Base-by-base conservation (phyloP, 2,797 vertebrate species). In the Alosa sapidissima region DNA sequence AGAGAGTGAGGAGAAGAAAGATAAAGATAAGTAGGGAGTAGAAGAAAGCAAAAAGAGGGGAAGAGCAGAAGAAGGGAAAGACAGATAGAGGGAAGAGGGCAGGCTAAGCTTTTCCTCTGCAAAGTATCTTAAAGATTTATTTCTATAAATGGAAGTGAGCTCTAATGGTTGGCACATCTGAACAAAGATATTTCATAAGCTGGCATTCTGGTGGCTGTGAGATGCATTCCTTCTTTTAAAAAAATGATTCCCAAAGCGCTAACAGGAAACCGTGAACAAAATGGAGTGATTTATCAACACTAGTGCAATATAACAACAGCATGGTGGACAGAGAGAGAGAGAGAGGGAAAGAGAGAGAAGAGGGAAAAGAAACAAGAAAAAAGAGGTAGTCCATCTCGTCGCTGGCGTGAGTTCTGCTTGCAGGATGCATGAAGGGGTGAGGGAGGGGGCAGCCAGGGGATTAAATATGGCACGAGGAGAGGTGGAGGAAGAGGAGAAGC, bases 101-200 rank as follows among this genome's bases (percentile, higher is more conserved):
- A 81, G 36, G 65, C 84, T 86, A 49, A 88, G 81, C 84, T 88
- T 48, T 81, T 54, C 84, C 81, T 81, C 83, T 86, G 19, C 54
- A 85, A 83, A 86, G 85, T 82, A 84, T 81, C 87, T 81, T 68
- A 86, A 84, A 84, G 81, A 86, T 84, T 86, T 86, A 84, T 88
- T 86, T 84, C 85, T 86, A 86, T 84, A 86, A 88, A 86, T 86
- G 87, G 83, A 88, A 84, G 78, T 81, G 72, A 75, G 62, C 85
- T 84, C 10, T 7, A 24, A 28, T 21, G n/a, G 47, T 72, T 45
- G 68, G 36, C 68, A 75, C 68, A 28, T 84, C 51, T 75, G 48
- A 75, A 68, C 72, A 83, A 82, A 75, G 47, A 86, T 84, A 60
- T 75, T 72, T 87, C 58, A 83, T 82, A 83, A 84, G 33, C 68